Percentiles rank a stretch among this genome's conserved stretches.
Evolutionary conservation across 2,888 invertebrate species (phyloP).

Genomic region (Drosophila peninsularis): DNA sequence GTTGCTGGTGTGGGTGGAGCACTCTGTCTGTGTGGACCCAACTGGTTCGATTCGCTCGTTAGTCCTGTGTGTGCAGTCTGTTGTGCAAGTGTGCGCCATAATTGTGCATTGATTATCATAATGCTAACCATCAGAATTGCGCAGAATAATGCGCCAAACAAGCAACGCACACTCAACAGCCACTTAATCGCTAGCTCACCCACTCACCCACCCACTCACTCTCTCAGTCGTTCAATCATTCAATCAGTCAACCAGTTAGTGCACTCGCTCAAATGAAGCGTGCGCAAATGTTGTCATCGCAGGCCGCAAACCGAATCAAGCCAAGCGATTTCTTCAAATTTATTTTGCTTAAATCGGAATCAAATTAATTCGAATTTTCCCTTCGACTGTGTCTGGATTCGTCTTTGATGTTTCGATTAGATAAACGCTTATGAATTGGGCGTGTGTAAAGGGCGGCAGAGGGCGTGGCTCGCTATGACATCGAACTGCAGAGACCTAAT

Average conservation of each 20-base stretch:
- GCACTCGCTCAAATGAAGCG: conserved; percentile 15
- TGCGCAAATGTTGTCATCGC: conserved; percentile 3
- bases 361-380: not conserved
- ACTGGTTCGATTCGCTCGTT: conserved; percentile 4
- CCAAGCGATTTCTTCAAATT: not conserved
- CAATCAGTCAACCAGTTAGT: conserved; percentile 21
- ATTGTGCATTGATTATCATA: conserved; percentile 76
- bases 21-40: not conserved
- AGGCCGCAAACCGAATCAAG: not conserved
- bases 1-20: not conserved
- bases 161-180: conserved; percentile 29
- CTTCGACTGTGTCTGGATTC: not conserved
- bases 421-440: not conserved
- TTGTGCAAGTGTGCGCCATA: conserved; percentile 44
- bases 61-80: conserved; percentile 23
- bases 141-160: conserved; percentile 37
- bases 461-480: not conserved
- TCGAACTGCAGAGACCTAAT: not conserved
- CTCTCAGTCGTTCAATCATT: not conserved
- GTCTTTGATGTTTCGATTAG: not conserved
- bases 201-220: conserved; percentile 6
- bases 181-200: conserved; percentile 28
- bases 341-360: not conserved
- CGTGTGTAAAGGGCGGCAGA: not conserved
- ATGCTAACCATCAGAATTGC: conserved; percentile 61